Percentiles rank a stretch among this genome's conserved stretches.
phyloP scores from a whole-genome alignment of 2,113 vertebrate species.

The Amphiprion percula region DNA sequence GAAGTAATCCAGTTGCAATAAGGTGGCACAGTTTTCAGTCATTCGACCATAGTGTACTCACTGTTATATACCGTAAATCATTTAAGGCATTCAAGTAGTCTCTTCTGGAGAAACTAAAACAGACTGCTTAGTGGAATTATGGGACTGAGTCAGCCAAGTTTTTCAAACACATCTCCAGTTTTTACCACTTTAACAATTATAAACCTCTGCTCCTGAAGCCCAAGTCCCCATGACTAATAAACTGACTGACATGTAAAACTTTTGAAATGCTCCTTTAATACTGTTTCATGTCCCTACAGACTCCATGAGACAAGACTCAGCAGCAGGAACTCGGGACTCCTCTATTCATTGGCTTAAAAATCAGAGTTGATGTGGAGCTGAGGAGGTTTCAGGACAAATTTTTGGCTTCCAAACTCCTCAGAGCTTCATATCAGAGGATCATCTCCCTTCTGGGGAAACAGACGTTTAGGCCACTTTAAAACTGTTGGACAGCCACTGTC shows the following conservation, averaged over 20 bases:
- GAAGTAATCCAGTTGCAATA: no score
- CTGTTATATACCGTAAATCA: no score
- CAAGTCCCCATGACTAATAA: no score
- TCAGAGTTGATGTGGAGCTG: not conserved
- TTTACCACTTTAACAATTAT: no score
- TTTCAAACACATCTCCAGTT: no score
- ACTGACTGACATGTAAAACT: not conserved
- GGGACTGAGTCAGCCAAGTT: no score
- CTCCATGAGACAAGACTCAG: slow-evolving; percentile 22
- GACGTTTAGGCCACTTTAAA: slow-evolving; percentile 18
- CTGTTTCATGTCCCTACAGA: slow-evolving; percentile 18
- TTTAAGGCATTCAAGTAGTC: no score
- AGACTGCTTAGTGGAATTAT: no score
- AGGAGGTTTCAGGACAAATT: slow-evolving; percentile 31
- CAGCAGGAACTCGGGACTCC: slow-evolving; percentile 13
- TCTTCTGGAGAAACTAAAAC: no score
- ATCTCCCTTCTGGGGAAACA: not conserved
- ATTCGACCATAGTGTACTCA: no score
- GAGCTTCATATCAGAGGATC: slow-evolving; percentile 9
- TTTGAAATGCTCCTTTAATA: not conserved
- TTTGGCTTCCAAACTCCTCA: not conserved
- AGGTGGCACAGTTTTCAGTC: no score
- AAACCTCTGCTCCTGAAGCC: no score
- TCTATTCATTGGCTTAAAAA: not conserved
- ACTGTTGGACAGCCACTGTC: not conserved